Conservation (phyloP, 2,797 vertebrate genomes). For the Tokudaia muenninki region DNA sequence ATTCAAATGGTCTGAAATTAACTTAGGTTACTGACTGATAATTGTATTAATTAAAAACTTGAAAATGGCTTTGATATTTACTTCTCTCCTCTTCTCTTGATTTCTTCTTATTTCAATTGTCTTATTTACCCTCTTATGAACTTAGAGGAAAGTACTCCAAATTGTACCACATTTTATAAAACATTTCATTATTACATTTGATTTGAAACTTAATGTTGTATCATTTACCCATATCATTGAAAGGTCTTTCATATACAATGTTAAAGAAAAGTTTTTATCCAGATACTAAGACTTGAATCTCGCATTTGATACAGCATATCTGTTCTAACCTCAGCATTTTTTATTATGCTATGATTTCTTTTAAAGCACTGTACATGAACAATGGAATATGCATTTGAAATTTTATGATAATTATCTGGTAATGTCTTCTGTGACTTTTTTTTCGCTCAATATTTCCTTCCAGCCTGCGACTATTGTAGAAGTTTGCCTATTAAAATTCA, state of each 20-base stretch:
- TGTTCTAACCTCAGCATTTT: constrained; percentile 53
- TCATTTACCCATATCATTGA: neutral
- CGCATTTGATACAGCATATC: constrained; percentile 48
- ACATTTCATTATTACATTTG: neutral
- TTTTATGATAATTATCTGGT: constrained; percentile 71
- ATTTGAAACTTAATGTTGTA: constrained; percentile 11
- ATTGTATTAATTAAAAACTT: neutral
- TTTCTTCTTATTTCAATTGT: neutral
- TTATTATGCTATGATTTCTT: neutral
- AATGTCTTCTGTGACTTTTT: constrained; percentile 72
- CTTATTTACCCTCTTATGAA: rapidly evolving
- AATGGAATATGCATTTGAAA: constrained; percentile 74
- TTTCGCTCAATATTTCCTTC: constrained; percentile 78
- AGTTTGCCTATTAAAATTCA: constrained; percentile 80
- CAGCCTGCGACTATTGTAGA: constrained; percentile 60
- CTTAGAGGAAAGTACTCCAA: neutral
- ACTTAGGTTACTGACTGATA: neutral
- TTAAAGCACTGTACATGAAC: constrained; percentile 16
- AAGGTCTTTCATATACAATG: neutral
- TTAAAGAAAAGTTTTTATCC: constrained; percentile 35
- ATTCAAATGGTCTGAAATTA: constrained; percentile 56
- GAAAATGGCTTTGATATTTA: neutral
- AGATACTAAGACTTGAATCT: constrained; percentile 25
- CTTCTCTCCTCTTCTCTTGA: neutral
- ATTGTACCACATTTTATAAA: constrained; percentile 15